These are phyloP conservation scores for Perca fluviatilis DNA, from an alignment of 2,113 vertebrate species.

Conservation along the genomic window DNA sequence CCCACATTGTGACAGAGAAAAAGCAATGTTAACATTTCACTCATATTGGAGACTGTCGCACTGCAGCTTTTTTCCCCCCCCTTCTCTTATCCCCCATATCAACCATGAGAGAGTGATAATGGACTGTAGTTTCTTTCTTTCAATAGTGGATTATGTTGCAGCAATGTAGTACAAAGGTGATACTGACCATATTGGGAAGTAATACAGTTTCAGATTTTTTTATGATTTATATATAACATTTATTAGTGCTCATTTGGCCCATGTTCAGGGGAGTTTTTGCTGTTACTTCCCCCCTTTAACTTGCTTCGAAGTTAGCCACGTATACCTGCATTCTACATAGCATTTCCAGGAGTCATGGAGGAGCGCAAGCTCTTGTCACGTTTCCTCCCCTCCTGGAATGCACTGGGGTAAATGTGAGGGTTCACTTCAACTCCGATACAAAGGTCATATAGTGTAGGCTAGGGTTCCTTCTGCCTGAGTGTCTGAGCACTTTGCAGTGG, in stretches of 20 bases:
- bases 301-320: neutral
- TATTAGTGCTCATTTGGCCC: neutral
- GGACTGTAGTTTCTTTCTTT: slow-evolving; percentile 21
- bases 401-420: slow-evolving; percentile 25
- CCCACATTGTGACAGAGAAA: slow-evolving; percentile 48
- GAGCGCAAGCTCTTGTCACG: slow-evolving; percentile 20
- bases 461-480: slow-evolving; percentile 19
- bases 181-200: neutral
- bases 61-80: slow-evolving; percentile 82
- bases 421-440: slow-evolving; percentile 25
- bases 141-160: slow-evolving; percentile 5
- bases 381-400: slow-evolving; percentile 36
- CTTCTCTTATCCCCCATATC: slow-evolving; percentile 18
- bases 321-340: neutral
- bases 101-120: slow-evolving; percentile 17
- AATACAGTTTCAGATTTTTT: neutral
- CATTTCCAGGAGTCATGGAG: slow-evolving; percentile 25
- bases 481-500: slow-evolving; percentile 9
- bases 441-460: slow-evolving; percentile 42
- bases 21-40: slow-evolving; percentile 85
- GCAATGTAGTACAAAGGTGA: neutral
- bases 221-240: neutral
- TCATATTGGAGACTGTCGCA: slow-evolving; percentile 87
- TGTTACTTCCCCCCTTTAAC: neutral
- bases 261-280: neutral